Evolutionary conservation across 2,113 vertebrate genomes (phyloP).

Genomic region (Arothron firmamentum): DNA sequence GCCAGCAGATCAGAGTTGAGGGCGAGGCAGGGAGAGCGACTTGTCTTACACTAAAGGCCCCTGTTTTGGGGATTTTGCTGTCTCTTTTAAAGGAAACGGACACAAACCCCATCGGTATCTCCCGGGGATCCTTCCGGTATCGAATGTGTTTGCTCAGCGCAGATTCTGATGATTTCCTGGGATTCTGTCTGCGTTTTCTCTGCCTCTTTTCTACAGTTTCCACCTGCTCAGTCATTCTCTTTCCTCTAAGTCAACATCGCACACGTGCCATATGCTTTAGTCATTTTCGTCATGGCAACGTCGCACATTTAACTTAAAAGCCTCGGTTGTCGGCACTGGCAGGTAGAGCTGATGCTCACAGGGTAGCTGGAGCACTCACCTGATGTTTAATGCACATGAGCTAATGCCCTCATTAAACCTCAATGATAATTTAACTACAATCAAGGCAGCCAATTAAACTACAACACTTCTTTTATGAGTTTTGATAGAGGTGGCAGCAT

Average conservation of each 20-base stretch:
- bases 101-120: constrained; percentile 39
- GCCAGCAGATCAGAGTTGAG: background rate
- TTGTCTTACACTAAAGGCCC: constrained; percentile 25
- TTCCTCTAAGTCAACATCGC: background rate
- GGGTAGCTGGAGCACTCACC: no score
- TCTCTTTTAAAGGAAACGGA: background rate
- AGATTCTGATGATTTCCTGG: no score
- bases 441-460: no score
- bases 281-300: constrained; percentile 10
- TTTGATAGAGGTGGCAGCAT: background rate
- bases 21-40: constrained; percentile 1
- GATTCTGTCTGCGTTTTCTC: background rate
- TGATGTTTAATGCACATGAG: no score
- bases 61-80: constrained; percentile 22
- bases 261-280: no score
- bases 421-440: no score
- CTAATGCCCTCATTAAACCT: no score
- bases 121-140: constrained; percentile 14
- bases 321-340: no score
- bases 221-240: background rate
- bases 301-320: background rate
- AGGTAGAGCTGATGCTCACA: no score
- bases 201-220: background rate
- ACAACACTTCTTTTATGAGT: no score
- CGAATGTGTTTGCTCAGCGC: constrained; percentile 4